Evolutionary conservation across 2,888 invertebrate genomes (phyloP), one percentile per base, ranked within the genome.

Genomic region (Melanophora roralis): DNA sequence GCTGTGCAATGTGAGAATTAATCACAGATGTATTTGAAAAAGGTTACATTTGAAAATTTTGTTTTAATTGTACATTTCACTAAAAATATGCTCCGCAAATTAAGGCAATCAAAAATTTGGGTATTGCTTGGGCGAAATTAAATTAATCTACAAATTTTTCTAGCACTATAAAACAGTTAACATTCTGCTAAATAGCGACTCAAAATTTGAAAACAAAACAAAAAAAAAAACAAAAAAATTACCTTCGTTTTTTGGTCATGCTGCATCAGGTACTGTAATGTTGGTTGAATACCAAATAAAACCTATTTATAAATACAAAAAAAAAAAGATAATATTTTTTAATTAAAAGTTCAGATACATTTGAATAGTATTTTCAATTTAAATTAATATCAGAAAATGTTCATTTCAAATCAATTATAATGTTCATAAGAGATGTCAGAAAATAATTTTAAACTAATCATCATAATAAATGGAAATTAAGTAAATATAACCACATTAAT

Each of bases 371-470:
- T 5, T 5, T 27, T 27, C 3, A 27, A 27, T 40, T 38, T 7
- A 4, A 21, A 40, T 59, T 27, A 7, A 19, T 32, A 69, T 86
- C 86, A 86, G 85, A 23, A 40, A 77, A 81, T n/a, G 83, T 84
- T 85, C 82, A 65, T 27, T 32, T 82, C 55, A 84, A 86, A 88
- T 88, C 88, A 88, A 86, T 84, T 7, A 19, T 3, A 72, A 51
- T 71, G 85, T 87, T 88, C 88, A 88, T 88, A 85, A 81, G 89
- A 89, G 89, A 85, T 89, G 88, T 89, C 89, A 89, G 88, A 88
- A 85, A 81, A 84, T 84, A 83, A 27, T 83, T 45, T 59, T 14
- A 64, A 59, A 45, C 62, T 78, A 84, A 74, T 88, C 88, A 88
- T 88, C 88, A 87, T 40, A 81, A 55, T 12, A 79, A 5, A 27